A percentile compares a stretch with the other conserved stretches of the same genome.
These are phyloP conservation scores for Paralvinella palmiformis DNA, from an alignment of 1,140 invertebrate species.

Conservation along the genomic window DNA sequence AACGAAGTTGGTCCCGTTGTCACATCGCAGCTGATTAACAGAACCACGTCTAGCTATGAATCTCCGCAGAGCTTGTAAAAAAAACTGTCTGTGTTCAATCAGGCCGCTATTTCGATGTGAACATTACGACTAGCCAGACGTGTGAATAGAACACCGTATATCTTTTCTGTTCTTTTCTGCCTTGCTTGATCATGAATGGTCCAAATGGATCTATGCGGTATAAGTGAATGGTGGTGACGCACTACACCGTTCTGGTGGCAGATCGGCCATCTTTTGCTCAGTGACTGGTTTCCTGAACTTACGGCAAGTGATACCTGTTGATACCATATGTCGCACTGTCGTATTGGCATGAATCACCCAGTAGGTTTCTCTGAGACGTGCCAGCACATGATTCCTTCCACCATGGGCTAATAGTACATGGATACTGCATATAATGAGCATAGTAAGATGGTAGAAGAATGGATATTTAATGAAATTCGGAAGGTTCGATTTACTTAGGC, in stretches of 20 bases:
- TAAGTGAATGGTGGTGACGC: not conserved
- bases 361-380: not conserved
- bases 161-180: too few relatives aligned
- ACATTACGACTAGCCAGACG: not conserved
- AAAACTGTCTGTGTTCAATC: too few relatives aligned
- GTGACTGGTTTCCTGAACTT: not conserved
- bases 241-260: not conserved
- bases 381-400: not conserved
- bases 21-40: too few relatives aligned
- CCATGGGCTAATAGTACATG: not conserved
- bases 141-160: not conserved
- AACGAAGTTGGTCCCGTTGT: not conserved
- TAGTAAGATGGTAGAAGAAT: not conserved
- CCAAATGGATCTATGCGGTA: not conserved
- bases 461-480: not conserved
- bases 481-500: not conserved
- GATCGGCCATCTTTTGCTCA: slow-evolving; percentile 2
- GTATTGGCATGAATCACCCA: slow-evolving; percentile 2
- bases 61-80: too few relatives aligned
- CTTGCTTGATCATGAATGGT: not conserved
- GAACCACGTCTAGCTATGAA: too few relatives aligned
- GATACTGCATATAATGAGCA: not conserved
- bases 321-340: not conserved
- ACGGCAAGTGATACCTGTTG: not conserved
- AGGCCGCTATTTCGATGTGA: not conserved